phyloP scores from a whole-genome alignment of 2,797 vertebrate species.

The Choloepus didactylus region DNA sequence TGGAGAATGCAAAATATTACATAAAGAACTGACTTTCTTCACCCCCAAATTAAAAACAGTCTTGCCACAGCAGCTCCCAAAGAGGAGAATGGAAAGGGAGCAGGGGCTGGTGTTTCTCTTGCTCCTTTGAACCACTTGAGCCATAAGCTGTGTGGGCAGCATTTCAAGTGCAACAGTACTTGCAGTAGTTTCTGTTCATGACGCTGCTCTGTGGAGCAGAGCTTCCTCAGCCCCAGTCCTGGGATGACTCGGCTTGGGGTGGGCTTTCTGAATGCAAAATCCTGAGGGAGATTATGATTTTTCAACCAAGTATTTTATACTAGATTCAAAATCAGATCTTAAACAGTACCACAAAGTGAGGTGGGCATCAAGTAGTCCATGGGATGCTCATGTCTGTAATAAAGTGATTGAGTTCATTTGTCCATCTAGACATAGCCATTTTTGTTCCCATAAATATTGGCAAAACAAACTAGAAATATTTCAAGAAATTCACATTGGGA shows the following conservation, averaged over 20 bases:
- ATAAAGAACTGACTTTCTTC: background rate
- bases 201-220: background rate
- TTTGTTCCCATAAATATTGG: background rate
- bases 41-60: background rate
- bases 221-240: background rate
- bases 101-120: background rate
- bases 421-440: background rate
- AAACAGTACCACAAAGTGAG: background rate
- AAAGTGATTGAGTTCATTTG: background rate
- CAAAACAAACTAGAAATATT: constrained; percentile 7
- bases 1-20: background rate
- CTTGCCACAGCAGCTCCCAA: background rate
- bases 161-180: constrained; percentile 37
- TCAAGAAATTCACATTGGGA: background rate
- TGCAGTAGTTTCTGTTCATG: background rate
- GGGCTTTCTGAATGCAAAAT: constrained; percentile 6
- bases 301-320: constrained; percentile 8
- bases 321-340: background rate
- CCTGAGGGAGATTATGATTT: background rate
- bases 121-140: background rate
- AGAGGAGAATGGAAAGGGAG: background rate
- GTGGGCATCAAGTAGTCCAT: background rate
- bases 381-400: background rate
- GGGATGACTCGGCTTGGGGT: background rate
- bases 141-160: background rate